phyloP scores from a whole-genome alignment of 2,113 vertebrate species.

The Larimichthys crocea region DNA sequence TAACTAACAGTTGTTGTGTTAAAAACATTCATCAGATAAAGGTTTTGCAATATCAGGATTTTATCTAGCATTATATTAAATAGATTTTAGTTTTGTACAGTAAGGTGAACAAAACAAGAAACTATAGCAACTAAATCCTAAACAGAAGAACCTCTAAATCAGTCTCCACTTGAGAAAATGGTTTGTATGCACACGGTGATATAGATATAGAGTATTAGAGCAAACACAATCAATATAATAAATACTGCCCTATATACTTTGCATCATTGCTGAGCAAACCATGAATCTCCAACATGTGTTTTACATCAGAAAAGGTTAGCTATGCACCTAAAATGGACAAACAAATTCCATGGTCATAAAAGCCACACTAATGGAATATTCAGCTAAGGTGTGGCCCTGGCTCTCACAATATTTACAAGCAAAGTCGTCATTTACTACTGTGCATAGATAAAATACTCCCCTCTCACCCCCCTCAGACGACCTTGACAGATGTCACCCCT shows the following conservation, averaged over 20 bases:
- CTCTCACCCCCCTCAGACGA: neutral
- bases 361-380: slow-evolving; percentile 37
- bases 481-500: slow-evolving; percentile 58
- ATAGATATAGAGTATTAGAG: neutral
- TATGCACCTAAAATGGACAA: slow-evolving; percentile 48
- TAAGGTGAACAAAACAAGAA: neutral
- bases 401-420: slow-evolving; percentile 52
- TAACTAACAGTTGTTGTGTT: neutral
- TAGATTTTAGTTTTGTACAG: neutral
- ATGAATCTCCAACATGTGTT: slow-evolving; percentile 31
- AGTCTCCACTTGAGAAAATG: neutral
- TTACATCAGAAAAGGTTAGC: slow-evolving; percentile 53
- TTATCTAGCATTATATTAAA: neutral
- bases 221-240: slow-evolving; percentile 23
- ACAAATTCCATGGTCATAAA: slow-evolving; percentile 36
- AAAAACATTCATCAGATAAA: too few species aligned
- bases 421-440: slow-evolving; percentile 57
- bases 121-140: neutral
- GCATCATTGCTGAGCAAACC: slow-evolving; percentile 29
- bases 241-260: slow-evolving; percentile 12
- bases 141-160: neutral
- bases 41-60: neutral
- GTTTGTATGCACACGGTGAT: neutral
- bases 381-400: slow-evolving; percentile 42
- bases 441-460: slow-evolving; percentile 16